phyloP scores from a whole-genome alignment of 2,113 vertebrate genomes.

The Notiomystis cincta region DNA sequence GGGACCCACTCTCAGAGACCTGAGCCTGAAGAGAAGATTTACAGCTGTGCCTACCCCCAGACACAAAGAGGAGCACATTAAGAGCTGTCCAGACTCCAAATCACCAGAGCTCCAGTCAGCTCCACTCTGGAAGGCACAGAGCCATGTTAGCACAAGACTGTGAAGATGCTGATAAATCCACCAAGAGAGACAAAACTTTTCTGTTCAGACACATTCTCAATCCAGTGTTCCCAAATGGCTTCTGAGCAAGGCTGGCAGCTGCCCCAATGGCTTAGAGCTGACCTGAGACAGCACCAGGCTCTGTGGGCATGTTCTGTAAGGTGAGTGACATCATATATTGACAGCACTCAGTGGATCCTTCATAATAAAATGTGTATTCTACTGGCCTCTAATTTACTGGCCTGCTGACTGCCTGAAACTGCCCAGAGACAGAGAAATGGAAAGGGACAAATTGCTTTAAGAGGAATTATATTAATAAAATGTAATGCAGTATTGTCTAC shows the following conservation, averaged over 20 bases:
- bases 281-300: not conserved
- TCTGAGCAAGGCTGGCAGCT: not conserved
- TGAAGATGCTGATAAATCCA: not conserved
- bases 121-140: not conserved
- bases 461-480: slow-evolving; percentile 31
- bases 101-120: not conserved
- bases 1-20: not conserved
- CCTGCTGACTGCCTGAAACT: not conserved
- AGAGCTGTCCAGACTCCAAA: not conserved
- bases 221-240: not conserved
- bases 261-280: not conserved
- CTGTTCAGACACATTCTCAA: not conserved
- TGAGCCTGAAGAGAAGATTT: not conserved
- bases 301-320: not conserved
- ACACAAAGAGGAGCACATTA: not conserved
- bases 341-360: not conserved
- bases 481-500: not conserved
- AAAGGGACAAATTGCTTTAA: not conserved
- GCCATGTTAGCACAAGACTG: not conserved
- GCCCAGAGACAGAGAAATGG: not conserved
- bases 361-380: not conserved
- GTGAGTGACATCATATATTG: not conserved
- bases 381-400: not conserved
- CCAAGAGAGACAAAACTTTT: not conserved
- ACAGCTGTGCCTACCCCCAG: not conserved